Evolutionary conservation across 2,888 invertebrate species (phyloP), one percentile per base, ranked within the genome.

Genomic region (Lumbricus terrestris): DNA sequence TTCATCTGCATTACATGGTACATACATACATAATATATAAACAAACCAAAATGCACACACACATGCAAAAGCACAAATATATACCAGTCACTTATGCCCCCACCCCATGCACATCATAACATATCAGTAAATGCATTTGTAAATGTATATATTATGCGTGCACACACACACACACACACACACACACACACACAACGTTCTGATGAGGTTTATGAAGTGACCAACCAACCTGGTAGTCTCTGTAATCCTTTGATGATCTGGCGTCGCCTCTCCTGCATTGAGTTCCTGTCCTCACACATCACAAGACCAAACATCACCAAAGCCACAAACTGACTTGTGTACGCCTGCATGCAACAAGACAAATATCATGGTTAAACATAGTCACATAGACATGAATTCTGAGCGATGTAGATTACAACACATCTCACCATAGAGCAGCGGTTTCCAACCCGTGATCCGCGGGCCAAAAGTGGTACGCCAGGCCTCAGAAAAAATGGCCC

Each of bases 321-420:
- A 0, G 99, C 98, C 92, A 99, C 97, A 95, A 99, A 99, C 95
- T 99, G 99, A 92, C 99, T 99, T 1, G 99, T 99, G 95, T 99
- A 99, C 0, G 99, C 99, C 95, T 95, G 92, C 88, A 69, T 90
- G 69, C 69, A 13, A n/a, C n/a, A 69, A 69, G n/a, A n/a, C 1
- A 47, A 47, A 47, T 20, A 47, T 20, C 1, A 47, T 4, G 4
- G 47, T 47, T 42, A 13, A 13, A 29, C 13, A 69, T 11, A 69
- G 20, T 69, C 69, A 29, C 69, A 69, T 69, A 6, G 13, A 69
- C 69, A 69, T n/a, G 8, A 1, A 16, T n/a, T n/a, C 11, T 29
- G n/a, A 69, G n/a, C 8, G 29, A 11, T 11, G n/a, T n/a, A 69
- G 69, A 69, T n/a, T 29, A 69, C 69, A 69, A 8, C 11, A 4